Evolutionary conservation across 2,888 invertebrate species (phyloP).

Genomic region (Dicranocentrus wangi): DNA sequence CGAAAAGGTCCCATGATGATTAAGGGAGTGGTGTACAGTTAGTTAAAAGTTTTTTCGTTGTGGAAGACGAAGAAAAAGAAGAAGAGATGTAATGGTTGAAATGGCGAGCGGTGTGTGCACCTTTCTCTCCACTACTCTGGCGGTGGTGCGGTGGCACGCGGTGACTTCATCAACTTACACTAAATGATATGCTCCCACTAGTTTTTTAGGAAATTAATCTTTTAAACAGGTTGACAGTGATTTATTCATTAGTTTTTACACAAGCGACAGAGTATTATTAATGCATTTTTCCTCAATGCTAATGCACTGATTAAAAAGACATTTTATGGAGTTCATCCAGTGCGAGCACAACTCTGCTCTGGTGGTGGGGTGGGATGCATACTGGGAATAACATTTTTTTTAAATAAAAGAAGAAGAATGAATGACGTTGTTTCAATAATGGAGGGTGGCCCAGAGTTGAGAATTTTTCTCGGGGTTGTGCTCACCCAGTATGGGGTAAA

Average conservation of each 20-base stretch:
- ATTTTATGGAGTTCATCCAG: constrained; percentile 1
- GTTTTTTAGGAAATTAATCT: constrained; percentile 58
- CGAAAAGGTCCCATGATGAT: constrained; percentile 49
- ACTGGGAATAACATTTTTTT: no score
- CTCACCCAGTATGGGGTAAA: constrained; percentile 1
- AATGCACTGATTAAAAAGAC: constrained; percentile 53
- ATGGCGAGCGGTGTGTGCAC: no score
- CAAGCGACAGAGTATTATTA: constrained; percentile 55
- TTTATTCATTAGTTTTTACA: constrained; percentile 61
- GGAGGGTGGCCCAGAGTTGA: background rate
- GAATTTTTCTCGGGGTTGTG: background rate
- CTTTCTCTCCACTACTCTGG: no score
- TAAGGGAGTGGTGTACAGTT: constrained; percentile 19
- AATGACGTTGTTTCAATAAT: no score
- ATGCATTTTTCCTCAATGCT: constrained; percentile 49
- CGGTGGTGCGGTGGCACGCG: background rate
- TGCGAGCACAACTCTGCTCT: background rate
- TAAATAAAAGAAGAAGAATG: no score
- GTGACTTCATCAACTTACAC: constrained; percentile 36
- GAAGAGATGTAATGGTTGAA: no score
- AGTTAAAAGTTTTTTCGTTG: background rate
- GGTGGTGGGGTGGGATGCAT: no score
- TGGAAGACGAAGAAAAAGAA: no score
- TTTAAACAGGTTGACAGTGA: constrained; percentile 62
- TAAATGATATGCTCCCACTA: constrained; percentile 22